Percentiles rank a stretch among this genome's conserved stretches.
Evolutionary conservation across 2,888 invertebrate species (phyloP).

Genomic region (Papilio demoleus): DNA sequence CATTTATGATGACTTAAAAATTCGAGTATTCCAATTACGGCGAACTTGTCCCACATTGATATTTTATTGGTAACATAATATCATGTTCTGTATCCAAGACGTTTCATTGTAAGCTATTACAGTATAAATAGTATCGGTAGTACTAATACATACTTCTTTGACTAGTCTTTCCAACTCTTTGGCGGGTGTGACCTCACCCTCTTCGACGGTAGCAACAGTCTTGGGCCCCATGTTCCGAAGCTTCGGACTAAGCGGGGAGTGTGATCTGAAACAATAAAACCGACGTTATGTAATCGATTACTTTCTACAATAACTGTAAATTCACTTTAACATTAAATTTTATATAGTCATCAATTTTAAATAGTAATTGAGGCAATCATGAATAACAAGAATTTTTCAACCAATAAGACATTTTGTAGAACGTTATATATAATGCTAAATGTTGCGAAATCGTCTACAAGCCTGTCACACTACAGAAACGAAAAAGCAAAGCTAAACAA

Average conservation of each 20-base stretch:
- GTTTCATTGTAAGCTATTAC: too few species aligned
- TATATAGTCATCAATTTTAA: conserved; percentile 17
- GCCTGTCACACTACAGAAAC: conserved; percentile 57
- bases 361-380: conserved; percentile 14
- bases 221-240: conserved; percentile 78
- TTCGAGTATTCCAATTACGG: background rate
- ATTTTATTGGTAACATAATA: conserved; percentile 7
- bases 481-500: conserved; percentile 58
- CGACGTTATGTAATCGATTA: conserved; percentile 3
- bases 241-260: conserved; percentile 86
- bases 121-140: background rate
- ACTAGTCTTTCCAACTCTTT: conserved; percentile 90
- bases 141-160: conserved; percentile 79
- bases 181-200: conserved; percentile 85
- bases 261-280: conserved; percentile 74
- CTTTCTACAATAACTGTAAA: conserved; percentile 6
- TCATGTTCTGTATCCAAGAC: too few species aligned
- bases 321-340: conserved; percentile 13
- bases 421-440: conserved; percentile 53
- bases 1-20: conserved; percentile 2
- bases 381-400: conserved; percentile 44
- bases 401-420: conserved; percentile 56
- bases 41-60: conserved; percentile 9
- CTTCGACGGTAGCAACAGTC: conserved; percentile 80
- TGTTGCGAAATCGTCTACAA: conserved; percentile 71